Evolutionary conservation across 2,888 invertebrate species (phyloP), one percentile per base, ranked within the genome.

Genomic region (Argyra leucocephala): DNA sequence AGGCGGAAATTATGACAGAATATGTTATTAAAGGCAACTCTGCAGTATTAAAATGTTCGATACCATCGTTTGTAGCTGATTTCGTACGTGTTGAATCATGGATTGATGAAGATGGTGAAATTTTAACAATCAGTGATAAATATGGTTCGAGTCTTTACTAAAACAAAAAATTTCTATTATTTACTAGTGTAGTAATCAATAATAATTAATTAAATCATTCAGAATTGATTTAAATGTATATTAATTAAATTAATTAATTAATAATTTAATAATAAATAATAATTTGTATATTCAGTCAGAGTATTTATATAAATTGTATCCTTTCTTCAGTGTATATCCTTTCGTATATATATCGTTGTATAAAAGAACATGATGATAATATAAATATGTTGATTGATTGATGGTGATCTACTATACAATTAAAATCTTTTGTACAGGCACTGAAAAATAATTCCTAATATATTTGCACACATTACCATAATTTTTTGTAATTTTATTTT

Each of bases 21-120:
- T 88, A 88, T 79, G 88, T 88, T 64, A 89, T 89, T 69, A 82
- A 86, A 62, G 88, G 88, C 68, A 89, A 88, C 80, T 84, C 86
- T 64, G 88, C 86, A 3, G 84, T 88, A 67, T 77, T 88, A 65
- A 88, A 88, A 76, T 89, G 88, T 82, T 87, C 86, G 72, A 87
- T 88, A 70, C 88, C 88, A 23, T 87, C 87, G 71, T 88, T 88
- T 77, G 88, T 88, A 61, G 86, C 87, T 66, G 88, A 88, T 81
- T 88, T 87, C 77, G 88, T 88, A 63, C 82, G 82, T 64, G 86
- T 88, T 65, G 86, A 86, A 70, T 84, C 86, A 64, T 88, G 88
- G 88, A 84, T 87, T 69, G 84, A 86, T 75, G 86, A 90, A 68
- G 75, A 76, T 68, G 78, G 77, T 70, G 73, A 72, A 62, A 73